Evolutionary conservation across 2,797 vertebrate species (phyloP).

Genomic region (Pseudopleuronectes americanus): DNA sequence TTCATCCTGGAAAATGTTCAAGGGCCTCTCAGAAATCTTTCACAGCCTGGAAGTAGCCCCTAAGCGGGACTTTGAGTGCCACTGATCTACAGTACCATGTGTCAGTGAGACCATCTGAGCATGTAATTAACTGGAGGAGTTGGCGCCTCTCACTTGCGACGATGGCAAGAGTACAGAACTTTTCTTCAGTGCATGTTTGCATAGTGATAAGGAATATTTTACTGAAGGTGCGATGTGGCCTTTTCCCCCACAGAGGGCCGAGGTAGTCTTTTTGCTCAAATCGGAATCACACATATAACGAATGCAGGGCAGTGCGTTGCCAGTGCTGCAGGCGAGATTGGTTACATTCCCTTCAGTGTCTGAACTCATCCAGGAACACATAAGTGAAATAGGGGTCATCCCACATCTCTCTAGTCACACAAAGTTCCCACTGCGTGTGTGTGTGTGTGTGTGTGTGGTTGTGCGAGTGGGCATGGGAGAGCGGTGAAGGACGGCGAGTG

Average conservation of each 20-base stretch:
- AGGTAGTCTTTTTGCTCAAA: constrained; percentile 29
- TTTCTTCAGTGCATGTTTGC: constrained; percentile 57
- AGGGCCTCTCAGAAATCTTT: constrained; percentile 65
- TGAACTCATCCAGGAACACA: constrained; percentile 54
- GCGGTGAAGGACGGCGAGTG: constrained; percentile 15
- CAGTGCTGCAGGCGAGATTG: constrained; percentile 45
- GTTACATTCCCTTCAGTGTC: constrained; percentile 32
- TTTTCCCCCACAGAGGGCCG: constrained; percentile 9
- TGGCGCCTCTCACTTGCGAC: constrained; percentile 32
- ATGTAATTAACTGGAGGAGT: constrained; percentile 65
- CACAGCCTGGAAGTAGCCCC: constrained; percentile 57
- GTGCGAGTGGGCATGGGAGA: too few relatives aligned
- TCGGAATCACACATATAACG: constrained; percentile 43
- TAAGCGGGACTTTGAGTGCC: constrained; percentile 46
- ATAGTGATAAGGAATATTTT: constrained; percentile 56
- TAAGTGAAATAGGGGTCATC: constrained; percentile 58
- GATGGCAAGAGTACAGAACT: constrained; percentile 59
- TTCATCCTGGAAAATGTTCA: constrained; percentile 59
- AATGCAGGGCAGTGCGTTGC: constrained; percentile 38
- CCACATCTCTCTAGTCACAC: constrained; percentile 24
- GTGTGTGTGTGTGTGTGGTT: constrained; percentile 9
- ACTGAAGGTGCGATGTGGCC: constrained; percentile 51
- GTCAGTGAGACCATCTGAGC: constrained; percentile 61
- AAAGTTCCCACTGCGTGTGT: constrained; percentile 15
- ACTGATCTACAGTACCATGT: constrained; percentile 55